Conservation (phyloP, 2,888 invertebrate species). For the Cantharis nigra region DNA sequence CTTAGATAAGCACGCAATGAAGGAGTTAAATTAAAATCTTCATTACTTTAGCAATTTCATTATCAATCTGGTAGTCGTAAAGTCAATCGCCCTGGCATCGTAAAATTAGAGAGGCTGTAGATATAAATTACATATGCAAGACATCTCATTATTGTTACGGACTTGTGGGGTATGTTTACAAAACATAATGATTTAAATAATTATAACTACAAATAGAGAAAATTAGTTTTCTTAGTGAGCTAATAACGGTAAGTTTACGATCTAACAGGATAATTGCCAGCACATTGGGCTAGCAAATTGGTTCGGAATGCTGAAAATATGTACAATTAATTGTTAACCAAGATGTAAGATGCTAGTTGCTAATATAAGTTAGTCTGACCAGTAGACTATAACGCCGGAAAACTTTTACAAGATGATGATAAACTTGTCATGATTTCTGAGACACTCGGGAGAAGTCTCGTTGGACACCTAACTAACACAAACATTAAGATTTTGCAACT, state of each 20-base stretch:
- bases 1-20: constrained; percentile 37
- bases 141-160: constrained; percentile 24
- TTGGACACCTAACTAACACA: too few species aligned
- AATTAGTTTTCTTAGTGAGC: not conserved
- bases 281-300: not conserved
- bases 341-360: not conserved
- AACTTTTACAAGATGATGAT: not conserved
- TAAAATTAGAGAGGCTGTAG: constrained; percentile 32
- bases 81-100: constrained; percentile 31
- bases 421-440: too few species aligned
- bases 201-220: not conserved
- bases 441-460: too few species aligned
- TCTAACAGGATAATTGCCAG: not conserved
- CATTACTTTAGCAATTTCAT: constrained; percentile 41
- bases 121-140: constrained; percentile 28
- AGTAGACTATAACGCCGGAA: not conserved
- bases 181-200: constrained; percentile 19
- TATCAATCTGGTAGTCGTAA: constrained; percentile 37
- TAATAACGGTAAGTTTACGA: not conserved
- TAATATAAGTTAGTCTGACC: not conserved
- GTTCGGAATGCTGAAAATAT: not conserved
- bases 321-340: not conserved
- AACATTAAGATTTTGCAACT: too few species aligned
- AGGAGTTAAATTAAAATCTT: constrained; percentile 42
- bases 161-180: constrained; percentile 17